A percentile compares a stretch with the other conserved stretches of the same genome.
phyloP scores from a whole-genome alignment of 2,113 vertebrate species.

The Odobenus rosmarus region DNA sequence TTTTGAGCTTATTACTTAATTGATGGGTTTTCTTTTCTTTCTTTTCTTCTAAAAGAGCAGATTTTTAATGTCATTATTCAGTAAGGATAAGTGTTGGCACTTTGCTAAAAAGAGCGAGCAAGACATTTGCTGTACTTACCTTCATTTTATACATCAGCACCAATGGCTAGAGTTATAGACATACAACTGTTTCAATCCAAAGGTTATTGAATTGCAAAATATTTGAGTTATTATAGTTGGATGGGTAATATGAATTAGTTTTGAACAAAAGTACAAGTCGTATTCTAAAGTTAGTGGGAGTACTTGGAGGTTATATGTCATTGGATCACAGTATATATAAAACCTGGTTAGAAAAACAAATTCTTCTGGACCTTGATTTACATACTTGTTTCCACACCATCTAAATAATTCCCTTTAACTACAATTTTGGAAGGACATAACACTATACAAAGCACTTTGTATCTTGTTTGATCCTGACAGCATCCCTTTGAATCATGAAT shows the following conservation, averaged over 20 bases:
- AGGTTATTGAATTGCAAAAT: not conserved
- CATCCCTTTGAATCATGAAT: not conserved
- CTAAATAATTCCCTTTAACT: not conserved
- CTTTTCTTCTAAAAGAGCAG: not conserved
- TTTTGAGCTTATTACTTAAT: not conserved
- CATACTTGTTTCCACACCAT: not conserved
- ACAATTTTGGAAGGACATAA: not conserved
- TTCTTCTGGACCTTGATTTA: not conserved
- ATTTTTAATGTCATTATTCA: not conserved
- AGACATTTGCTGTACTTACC: not conserved
- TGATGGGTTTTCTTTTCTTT: not conserved
- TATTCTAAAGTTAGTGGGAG: not conserved
- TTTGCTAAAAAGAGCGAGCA: not conserved
- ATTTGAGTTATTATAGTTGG: not conserved
- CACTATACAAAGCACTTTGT: not conserved
- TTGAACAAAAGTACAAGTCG: not conserved
- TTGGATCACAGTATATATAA: not conserved
- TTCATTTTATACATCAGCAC: not conserved
- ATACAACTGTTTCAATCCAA: not conserved
- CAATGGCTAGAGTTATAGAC: not conserved
- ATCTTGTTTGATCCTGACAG: not conserved
- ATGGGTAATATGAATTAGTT: not conserved
- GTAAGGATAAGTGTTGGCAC: not conserved
- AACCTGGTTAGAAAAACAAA: not conserved
- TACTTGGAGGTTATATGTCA: not conserved